Percentiles rank a stretch among this genome's conserved stretches.
Evolutionary conservation across 2,888 invertebrate species (phyloP).

Genomic region (Dynastes tityus): DNA sequence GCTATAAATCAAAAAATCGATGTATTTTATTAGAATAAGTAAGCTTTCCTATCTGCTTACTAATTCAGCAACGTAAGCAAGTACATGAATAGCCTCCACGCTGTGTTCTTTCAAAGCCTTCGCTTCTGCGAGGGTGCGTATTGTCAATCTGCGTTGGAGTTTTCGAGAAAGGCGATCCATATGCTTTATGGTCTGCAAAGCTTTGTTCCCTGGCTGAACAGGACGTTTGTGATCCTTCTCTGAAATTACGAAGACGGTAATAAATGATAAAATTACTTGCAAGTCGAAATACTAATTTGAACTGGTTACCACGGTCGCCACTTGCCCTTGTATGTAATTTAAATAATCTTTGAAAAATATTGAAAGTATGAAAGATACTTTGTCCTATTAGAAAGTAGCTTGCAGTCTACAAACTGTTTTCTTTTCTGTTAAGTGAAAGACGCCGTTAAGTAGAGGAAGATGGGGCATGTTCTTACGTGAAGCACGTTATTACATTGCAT

Average conservation of each 20-base stretch:
- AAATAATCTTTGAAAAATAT: too few relatives aligned
- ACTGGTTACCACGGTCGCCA: too few relatives aligned
- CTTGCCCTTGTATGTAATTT: too few relatives aligned
- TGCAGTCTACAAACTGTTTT: too few relatives aligned
- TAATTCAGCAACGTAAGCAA: constrained; percentile 85
- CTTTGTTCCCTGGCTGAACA: constrained; percentile 71
- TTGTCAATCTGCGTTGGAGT: constrained; percentile 82
- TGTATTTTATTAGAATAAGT: not conserved
- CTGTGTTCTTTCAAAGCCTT: constrained; percentile 86
- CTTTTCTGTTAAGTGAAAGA: too few relatives aligned
- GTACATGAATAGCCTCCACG: constrained; percentile 81
- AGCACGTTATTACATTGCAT: too few relatives aligned
- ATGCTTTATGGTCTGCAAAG: constrained; percentile 85
- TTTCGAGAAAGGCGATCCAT: constrained; percentile 85
- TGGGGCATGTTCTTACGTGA: too few relatives aligned
- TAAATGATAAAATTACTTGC: too few relatives aligned
- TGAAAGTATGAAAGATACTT: too few relatives aligned
- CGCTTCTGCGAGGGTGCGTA: constrained; percentile 85
- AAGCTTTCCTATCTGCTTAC: constrained; percentile 70
- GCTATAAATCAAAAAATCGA: constrained; percentile 69
- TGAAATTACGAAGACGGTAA: constrained; percentile 48
- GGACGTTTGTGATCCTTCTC: constrained; percentile 75
- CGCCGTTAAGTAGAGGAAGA: too few relatives aligned
- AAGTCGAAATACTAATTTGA: too few relatives aligned
- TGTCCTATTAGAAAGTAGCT: too few relatives aligned